Base-by-base conservation (phyloP, 2,888 invertebrate genomes). In the Rhaphigaster nebulosa region DNA sequence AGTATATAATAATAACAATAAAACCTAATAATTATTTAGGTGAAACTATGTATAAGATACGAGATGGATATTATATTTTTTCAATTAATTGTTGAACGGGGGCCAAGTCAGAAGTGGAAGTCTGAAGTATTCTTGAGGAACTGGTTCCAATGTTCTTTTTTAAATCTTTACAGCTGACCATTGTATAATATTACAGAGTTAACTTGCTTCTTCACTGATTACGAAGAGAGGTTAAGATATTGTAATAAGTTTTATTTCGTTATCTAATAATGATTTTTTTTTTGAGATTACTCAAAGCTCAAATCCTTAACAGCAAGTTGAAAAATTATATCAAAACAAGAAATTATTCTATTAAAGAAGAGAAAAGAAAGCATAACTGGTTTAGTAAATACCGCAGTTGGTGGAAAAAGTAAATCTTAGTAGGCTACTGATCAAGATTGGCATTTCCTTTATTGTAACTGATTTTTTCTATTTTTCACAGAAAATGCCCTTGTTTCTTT, bases 281-380 rank as follows among this genome's bases (percentile, higher is more conserved):
- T 20, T 88, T 88, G 23, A 54, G 88, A 26, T 41, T 88, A 13
- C 8, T 88, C 38, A 88, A 60, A 60, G 88, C 88, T 50, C 38
- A 26, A 60, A 29, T 26, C 26, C 56, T 88, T 0, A 88, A 56
- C 20, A 88, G 88, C 26, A 88, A 54, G 18, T 26, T 88, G 20
- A 88, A 88, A 56, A 88, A n/a, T 0, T 88, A 88, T 26, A 88
- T 88, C 54, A 4, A 88, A 88, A 41, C 88, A 3, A 88, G 60
- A 12, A 88, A 56, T 6, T 54, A 45, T 34, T 41, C 54, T 29
- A 54, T 56, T 0, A 29, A 34, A 34, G 88, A 88, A 38, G 54
- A 54, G 34, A 1, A 56, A 34, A 45, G 84, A n/a, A 54, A 88
- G 26, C 29, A 54, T 20, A 41, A 12, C 13, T 60, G 54, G 60